These are phyloP conservation scores for Sarcophilus harrisii DNA, from an alignment of 2,797 vertebrate genomes.

Conservation along the genomic window DNA sequence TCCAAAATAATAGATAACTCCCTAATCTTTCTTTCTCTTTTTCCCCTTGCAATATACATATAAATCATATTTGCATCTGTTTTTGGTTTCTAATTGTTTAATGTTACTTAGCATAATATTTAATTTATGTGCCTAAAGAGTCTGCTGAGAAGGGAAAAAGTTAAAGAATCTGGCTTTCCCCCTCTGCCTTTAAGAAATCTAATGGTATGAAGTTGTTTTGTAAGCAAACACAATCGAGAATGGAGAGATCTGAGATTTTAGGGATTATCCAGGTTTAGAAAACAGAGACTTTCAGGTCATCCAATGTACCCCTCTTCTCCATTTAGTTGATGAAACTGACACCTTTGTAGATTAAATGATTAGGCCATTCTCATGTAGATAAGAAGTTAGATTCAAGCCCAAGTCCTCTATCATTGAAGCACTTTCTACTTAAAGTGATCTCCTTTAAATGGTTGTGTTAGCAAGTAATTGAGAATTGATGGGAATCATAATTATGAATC, in stretches of 20 bases:
- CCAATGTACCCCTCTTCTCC: background rate
- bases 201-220: too few relatives aligned
- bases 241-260: background rate
- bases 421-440: background rate
- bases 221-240: background rate
- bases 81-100: background rate
- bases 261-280: background rate
- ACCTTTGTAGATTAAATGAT: background rate
- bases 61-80: background rate
- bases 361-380: background rate
- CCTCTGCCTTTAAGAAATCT: too few relatives aligned
- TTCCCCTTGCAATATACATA: too few relatives aligned
- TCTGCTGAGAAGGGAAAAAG: background rate
- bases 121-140: background rate
- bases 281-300: background rate
- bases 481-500: too few relatives aligned
- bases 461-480: background rate
- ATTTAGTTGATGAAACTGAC: background rate
- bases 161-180: background rate
- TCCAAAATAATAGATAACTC: background rate
- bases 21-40: background rate
- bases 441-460: background rate
- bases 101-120: background rate
- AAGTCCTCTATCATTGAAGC: background rate
- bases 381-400: background rate